Evolutionary conservation across 2,888 invertebrate species (phyloP).

Genomic region (Chesias legatella): DNA sequence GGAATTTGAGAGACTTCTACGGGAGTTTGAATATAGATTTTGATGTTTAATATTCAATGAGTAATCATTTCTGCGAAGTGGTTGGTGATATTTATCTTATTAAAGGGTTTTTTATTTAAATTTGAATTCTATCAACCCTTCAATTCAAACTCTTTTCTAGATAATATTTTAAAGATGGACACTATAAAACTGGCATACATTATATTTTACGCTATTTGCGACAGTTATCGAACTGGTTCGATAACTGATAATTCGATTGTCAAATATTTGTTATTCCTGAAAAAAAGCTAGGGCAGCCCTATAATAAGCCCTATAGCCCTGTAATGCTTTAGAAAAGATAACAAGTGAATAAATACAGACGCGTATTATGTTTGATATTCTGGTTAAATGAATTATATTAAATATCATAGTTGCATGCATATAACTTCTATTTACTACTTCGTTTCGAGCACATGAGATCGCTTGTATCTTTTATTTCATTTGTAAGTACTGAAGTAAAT

Average conservation of each 20-base stretch:
- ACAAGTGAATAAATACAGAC: constrained; percentile 6
- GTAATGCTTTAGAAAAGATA: constrained; percentile 13
- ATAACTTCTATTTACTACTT: too few relatives aligned
- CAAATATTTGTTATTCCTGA: too few relatives aligned
- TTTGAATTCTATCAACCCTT: constrained; percentile 4
- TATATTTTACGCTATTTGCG: too few relatives aligned
- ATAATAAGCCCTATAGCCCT: too few relatives aligned
- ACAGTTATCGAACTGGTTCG: too few relatives aligned
- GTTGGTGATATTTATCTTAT: constrained; percentile 15
- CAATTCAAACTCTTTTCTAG: neutral
- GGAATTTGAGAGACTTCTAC: constrained; percentile 39
- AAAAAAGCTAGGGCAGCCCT: too few relatives aligned
- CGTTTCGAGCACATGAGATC: constrained; percentile 5
- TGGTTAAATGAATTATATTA: constrained; percentile 12
- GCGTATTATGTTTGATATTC: constrained; percentile 16
- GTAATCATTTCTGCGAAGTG: constrained; percentile 17
- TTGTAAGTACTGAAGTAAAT: constrained; percentile 14
- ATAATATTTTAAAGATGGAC: too few relatives aligned
- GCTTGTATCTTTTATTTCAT: constrained; percentile 18
- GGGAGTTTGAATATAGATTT: constrained; percentile 29
- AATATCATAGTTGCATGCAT: too few relatives aligned
- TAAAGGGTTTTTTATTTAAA: constrained; percentile 13
- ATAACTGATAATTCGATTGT: too few relatives aligned
- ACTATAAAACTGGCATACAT: too few relatives aligned
- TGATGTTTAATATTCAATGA: constrained; percentile 21